Conservation (phyloP, 2,797 vertebrate genomes). For the Chiloscyllium punctatum region DNA sequence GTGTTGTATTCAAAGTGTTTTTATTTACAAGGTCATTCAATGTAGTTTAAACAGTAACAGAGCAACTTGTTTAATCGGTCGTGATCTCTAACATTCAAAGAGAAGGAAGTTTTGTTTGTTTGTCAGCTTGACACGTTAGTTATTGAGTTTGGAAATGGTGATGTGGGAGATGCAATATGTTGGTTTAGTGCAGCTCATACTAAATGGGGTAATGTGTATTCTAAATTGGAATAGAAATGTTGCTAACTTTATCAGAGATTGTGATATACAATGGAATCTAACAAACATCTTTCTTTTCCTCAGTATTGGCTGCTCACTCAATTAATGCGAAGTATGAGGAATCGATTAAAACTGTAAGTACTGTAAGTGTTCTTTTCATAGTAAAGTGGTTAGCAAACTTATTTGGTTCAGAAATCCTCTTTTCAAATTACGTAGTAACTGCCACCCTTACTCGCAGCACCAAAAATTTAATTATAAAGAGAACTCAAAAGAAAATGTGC, state of each 20-base stretch:
- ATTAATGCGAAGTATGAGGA: neutral
- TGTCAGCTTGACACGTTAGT: neutral
- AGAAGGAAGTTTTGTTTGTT: neutral
- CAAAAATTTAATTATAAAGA: neutral
- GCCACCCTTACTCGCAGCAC: no score
- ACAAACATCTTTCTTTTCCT: neutral
- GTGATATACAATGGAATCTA: neutral
- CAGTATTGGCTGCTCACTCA: neutral
- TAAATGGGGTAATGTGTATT: neutral
- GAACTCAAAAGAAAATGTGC: neutral
- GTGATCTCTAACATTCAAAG: neutral
- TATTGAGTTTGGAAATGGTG: neutral
- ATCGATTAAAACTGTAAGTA: neutral
- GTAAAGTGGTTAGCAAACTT: neutral
- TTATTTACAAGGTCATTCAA: neutral
- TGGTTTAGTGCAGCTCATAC: neutral
- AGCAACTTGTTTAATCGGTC: neutral
- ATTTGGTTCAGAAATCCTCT: neutral
- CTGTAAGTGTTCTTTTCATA: neutral
- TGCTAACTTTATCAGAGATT: neutral
- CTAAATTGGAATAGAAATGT: neutral
- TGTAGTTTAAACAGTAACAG: neutral
- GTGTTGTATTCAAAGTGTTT: neutral
- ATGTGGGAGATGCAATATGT: neutral
- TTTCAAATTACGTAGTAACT: neutral